Percentiles rank a stretch among this genome's conserved stretches.
phyloP scores from a whole-genome alignment of 2,113 vertebrate genomes.

The Trachemys scripta region DNA sequence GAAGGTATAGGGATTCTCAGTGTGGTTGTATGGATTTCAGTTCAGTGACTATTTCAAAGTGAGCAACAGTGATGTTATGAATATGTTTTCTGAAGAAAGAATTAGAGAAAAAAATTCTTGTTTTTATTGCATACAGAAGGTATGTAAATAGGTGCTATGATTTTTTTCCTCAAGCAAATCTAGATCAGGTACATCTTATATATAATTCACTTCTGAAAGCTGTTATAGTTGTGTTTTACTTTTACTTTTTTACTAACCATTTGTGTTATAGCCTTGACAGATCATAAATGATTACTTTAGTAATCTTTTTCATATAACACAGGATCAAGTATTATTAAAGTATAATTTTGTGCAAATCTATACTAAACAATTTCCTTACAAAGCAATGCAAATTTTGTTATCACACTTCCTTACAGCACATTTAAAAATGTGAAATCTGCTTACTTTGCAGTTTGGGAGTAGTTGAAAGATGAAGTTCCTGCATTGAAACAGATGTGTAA shows the following conservation, averaged over 20 bases:
- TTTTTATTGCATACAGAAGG: not conserved
- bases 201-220: not conserved
- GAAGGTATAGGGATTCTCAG: not conserved
- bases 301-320: not conserved
- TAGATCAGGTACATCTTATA: not conserved
- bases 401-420: constrained; percentile 16
- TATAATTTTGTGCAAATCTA: not conserved
- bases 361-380: not conserved
- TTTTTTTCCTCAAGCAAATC: not conserved
- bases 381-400: constrained; percentile 32
- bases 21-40: not conserved
- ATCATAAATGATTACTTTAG: not conserved
- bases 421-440: constrained; percentile 35
- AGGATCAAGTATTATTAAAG: not conserved
- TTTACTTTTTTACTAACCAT: not conserved
- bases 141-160: not conserved
- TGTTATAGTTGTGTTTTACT: not conserved
- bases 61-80: not conserved
- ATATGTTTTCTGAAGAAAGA: not conserved
- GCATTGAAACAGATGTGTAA: constrained; percentile 28
- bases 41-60: not conserved
- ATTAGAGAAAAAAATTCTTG: not conserved
- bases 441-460: constrained; percentile 36
- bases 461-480: constrained; percentile 39
- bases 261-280: not conserved